Evolutionary conservation across 2,797 vertebrate genomes (phyloP), one percentile per base, ranked within the genome.

Genomic region (Sebastes cheni): DNA sequence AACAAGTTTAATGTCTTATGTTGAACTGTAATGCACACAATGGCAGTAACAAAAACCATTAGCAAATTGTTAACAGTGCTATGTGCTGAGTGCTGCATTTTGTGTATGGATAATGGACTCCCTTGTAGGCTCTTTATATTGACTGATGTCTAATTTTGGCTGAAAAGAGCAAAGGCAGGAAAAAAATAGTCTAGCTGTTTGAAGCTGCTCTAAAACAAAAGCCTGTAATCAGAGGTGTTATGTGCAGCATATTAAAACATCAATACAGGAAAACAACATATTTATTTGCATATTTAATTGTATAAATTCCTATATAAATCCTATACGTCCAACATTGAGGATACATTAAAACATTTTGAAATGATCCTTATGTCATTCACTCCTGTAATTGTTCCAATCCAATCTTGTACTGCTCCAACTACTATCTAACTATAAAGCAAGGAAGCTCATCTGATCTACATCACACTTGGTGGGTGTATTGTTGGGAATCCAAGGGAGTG

Each of bases 11-110:
- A 80, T 81, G 83, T 79, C 55, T 81, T 68, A 25, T 73, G 66
- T 68, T 80, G 76, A 79, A 90, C 23, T 79, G 70, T 75, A 83
- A 87, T 79, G 74, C 72, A 76, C 77, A 84, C 64, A 79, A 61
- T 83, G 69, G 70, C 80, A 77, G 67, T 85, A 87, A 83, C 59
- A 86, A 90, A 71, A 91, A 80, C 77, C 86, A 90, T 92, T 92
- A 88, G 84, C 81, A 86, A 83, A 90, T 66, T 74, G 83, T 80
- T 86, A 54, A 83, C 81, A 80, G 67, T 60, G 68, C 59, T 23
- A 50, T 86, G 62, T 46, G 67, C 81, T 75, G 81, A 86, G 80
- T 82, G 82, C 70, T 75, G 66, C 75, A 65, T 84, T 89, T 87
- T 85, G 46, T 88, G 36, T 72, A 64, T 39, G 27, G 75, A 83